These are phyloP conservation scores for Cebus imitator DNA, from an alignment of 2,113 vertebrate species.

Conservation along the genomic window DNA sequence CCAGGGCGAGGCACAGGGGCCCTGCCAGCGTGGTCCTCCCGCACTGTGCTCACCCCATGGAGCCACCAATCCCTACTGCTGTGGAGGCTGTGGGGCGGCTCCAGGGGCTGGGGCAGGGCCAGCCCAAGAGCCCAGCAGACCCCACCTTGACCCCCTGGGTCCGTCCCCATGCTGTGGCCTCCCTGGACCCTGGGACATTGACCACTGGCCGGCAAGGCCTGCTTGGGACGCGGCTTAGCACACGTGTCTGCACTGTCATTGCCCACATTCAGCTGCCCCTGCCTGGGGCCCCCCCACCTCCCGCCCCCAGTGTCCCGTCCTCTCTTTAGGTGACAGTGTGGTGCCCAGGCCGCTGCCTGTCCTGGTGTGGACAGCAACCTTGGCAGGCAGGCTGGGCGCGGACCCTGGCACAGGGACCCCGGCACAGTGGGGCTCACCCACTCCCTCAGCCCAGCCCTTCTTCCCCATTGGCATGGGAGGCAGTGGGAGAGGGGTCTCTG, in stretches of 20 bases:
- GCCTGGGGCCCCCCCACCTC: background rate
- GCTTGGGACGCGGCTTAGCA: background rate
- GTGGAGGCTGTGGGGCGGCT: accelerated
- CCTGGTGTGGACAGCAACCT: background rate
- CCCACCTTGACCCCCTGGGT: accelerated
- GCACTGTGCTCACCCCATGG: accelerated
- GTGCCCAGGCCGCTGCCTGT: accelerated
- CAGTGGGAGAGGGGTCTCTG: no score
- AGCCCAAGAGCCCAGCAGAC: background rate
- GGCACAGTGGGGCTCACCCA: accelerated
- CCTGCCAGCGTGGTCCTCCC: accelerated
- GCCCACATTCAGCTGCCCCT: background rate
- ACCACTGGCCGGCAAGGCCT: background rate
- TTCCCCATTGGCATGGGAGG: accelerated
- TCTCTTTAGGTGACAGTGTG: background rate
- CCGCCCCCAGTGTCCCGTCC: accelerated
- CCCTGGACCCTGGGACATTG: accelerated
- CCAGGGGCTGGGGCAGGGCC: no score
- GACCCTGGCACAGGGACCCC: no score
- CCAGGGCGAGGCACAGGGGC: background rate
- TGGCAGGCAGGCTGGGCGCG: accelerated
- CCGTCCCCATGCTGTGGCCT: no score
- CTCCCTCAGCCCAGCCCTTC: accelerated
- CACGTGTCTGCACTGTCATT: accelerated
- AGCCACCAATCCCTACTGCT: no score